Evolutionary conservation across 2,888 invertebrate genomes (phyloP), one percentile per base, ranked within the genome.

Genomic region (Globia sparganii): DNA sequence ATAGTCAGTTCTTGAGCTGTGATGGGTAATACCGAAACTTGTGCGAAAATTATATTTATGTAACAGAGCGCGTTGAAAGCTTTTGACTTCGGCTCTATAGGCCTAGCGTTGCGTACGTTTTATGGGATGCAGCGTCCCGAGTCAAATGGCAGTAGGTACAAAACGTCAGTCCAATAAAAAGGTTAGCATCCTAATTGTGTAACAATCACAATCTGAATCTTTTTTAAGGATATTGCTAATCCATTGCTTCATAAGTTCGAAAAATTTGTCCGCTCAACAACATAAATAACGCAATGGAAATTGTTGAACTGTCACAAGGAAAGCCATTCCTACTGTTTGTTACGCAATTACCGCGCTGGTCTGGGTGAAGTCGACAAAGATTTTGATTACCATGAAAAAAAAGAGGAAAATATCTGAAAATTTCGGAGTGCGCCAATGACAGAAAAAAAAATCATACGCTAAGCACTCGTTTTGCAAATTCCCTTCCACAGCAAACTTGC

Each of bases 381-480:
- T 75, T 34, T 4, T 34, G 6, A 34, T 25, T 73, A 13, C 1
- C 21, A 21, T 15, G 13, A 40, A 73, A 13, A 49, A 53, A 31
- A 66, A 18, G 18, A 5, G n/a, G 2, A 28, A 72, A 37, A 37
- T 28, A 4, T 4, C 13, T 6, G 3, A 56, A 56, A 9, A 43
- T 5, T 15, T 21, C 0, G 1, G 56, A 40, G n/a, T 9, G 1
- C 4, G 15, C 18, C 15, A 18, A 4, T 64, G 40, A 25, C 6
- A 40, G 3, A 18, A 31, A 3, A 34, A 0, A 4, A 5, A 5
- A 9, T 8, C 37, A 21, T 28, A 2, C 0, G 4, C 8, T 31
- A 25, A 18, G 46, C 3, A 18, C 28, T 3, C 9, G 9, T 56
- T 34, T 25, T 66, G 25, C 25, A 65, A 49, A 2, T 34, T 37